A percentile compares a stretch with the other conserved stretches of the same genome.
These are phyloP conservation scores for Arctia plantaginis DNA, from an alignment of 2,888 invertebrate genomes.

Conservation along the genomic window DNA sequence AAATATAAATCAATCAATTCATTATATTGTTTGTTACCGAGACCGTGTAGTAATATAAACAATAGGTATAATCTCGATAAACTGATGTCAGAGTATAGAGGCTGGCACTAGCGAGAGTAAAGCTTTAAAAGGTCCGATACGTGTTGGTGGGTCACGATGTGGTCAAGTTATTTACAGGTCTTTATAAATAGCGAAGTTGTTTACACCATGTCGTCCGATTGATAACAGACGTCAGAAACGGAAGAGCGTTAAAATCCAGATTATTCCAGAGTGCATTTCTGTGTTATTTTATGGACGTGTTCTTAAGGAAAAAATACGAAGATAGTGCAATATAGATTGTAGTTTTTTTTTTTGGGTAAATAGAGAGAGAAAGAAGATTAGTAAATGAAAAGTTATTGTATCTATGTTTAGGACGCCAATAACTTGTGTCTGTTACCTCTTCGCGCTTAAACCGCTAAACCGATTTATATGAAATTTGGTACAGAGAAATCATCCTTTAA, in stretches of 20 bases:
- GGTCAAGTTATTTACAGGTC: slow-evolving; percentile 59
- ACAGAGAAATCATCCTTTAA: no score
- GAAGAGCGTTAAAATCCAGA: slow-evolving; percentile 46
- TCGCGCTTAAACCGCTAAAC: no score
- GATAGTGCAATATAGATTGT: not conserved
- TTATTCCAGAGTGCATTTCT: slow-evolving; percentile 55
- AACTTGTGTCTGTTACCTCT: no score
- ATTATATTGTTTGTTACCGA: not conserved
- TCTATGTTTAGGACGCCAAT: no score
- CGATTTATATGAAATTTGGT: no score
- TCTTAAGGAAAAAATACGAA: not conserved
- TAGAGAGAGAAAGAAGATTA: no score
- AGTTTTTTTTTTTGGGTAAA: not conserved
- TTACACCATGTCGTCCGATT: slow-evolving; percentile 61
- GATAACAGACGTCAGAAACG: slow-evolving; percentile 50
- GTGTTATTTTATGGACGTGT: not conserved
- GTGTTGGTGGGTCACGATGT: slow-evolving; percentile 52
- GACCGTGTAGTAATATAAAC: not conserved
- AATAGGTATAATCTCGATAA: not conserved
- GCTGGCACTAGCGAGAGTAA: slow-evolving; percentile 39
- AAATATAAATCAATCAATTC: slow-evolving; percentile 3
- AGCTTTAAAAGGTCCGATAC: slow-evolving; percentile 58
- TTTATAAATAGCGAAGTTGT: slow-evolving; percentile 69
- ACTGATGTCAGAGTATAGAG: slow-evolving; percentile 22
- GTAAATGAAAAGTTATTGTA: no score